Conservation (phyloP, 2,113 vertebrate genomes). For the Peromyscus leucopus region DNA sequence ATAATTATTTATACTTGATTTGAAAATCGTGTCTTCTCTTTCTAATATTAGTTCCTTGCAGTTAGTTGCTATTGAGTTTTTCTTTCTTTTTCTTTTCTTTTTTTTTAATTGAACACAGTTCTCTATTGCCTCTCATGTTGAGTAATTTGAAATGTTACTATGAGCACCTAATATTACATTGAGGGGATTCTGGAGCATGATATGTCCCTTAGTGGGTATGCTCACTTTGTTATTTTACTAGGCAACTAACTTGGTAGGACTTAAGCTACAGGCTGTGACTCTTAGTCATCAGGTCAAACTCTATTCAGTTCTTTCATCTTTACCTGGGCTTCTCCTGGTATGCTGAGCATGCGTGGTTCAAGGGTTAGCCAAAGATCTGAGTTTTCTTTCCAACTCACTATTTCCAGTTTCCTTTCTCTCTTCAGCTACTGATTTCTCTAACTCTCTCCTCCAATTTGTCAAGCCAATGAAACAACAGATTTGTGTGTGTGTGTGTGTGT, state of each 20-base stretch:
- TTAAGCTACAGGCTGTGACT: background rate
- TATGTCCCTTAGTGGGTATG: background rate
- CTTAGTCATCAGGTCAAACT: background rate
- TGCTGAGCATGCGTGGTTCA: background rate
- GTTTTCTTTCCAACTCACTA: background rate
- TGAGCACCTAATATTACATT: background rate
- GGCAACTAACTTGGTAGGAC: background rate
- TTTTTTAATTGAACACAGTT: background rate
- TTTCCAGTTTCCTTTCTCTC: conserved; percentile 1
- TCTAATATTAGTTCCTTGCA: background rate
- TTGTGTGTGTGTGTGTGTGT: background rate
- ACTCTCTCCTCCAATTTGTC: background rate
- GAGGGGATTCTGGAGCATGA: background rate
- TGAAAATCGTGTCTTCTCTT: background rate
- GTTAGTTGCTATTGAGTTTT: background rate
- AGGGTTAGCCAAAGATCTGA: background rate
- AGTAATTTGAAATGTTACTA: background rate
- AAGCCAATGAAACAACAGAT: background rate
- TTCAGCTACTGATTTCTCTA: background rate
- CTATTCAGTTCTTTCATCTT: background rate
- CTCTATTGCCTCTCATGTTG: conserved; percentile 8
- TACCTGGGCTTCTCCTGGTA: background rate
- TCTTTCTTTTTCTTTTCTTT: background rate
- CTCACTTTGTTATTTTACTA: conserved; percentile 3
- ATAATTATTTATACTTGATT: background rate